A percentile compares a stretch with the other conserved stretches of the same genome.
phyloP scores from a whole-genome alignment of 2,888 invertebrate genomes.

The Euplagia quadripunctaria region DNA sequence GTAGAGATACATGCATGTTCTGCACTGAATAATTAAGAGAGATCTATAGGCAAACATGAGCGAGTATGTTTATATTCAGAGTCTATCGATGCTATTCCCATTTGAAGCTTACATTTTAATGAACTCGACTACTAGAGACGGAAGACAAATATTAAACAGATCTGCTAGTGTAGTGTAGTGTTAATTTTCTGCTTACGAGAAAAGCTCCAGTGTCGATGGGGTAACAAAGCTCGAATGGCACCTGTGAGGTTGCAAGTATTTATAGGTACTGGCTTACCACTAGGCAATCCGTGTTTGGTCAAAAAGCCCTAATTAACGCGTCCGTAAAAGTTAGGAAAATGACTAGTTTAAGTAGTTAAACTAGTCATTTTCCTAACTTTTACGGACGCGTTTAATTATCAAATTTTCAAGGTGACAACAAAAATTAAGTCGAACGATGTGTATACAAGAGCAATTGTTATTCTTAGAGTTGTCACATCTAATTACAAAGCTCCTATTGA shows the following conservation, averaged over 20 bases:
- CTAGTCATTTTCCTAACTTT: too few relatives aligned
- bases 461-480: too few relatives aligned
- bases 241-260: background rate
- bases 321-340: too few relatives aligned
- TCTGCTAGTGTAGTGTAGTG: background rate
- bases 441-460: too few relatives aligned
- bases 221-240: too few relatives aligned
- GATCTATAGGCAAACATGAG: background rate
- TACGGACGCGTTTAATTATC: too few relatives aligned
- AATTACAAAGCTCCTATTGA: too few relatives aligned
- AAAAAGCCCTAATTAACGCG: too few relatives aligned
- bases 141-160: background rate
- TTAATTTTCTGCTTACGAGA: background rate
- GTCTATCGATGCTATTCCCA: slow-evolving; percentile 8
- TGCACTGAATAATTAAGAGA: slow-evolving; percentile 20
- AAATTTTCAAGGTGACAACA: too few relatives aligned
- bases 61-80: slow-evolving; percentile 2
- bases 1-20: slow-evolving; percentile 6
- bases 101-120: slow-evolving; percentile 9
- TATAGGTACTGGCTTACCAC: background rate
- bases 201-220: background rate
- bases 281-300: too few relatives aligned
- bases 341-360: too few relatives aligned
- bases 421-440: too few relatives aligned
- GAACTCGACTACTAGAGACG: background rate